Evolutionary conservation across 2,797 vertebrate genomes (phyloP), one percentile per base, ranked within the genome.

Genomic region (Anguilla anguilla): DNA sequence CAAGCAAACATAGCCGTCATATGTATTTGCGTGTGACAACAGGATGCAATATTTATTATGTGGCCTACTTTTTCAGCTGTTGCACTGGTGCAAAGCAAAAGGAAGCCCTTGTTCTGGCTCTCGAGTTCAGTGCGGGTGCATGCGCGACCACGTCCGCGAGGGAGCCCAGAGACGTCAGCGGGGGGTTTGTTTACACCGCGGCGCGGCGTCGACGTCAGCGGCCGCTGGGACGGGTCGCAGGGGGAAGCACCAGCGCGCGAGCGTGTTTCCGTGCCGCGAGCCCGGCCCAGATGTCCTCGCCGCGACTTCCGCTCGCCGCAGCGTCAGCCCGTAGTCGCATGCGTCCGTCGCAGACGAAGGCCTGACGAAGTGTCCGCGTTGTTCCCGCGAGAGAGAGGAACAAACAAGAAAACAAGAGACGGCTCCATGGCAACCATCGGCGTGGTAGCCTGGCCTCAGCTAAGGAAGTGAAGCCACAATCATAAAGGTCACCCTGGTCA

Each of bases 181-280:
- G 46, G 39, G 57, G 83, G 83, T 92, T 93, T 94, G 93, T 95
- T 95, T 94, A 94, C 92, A 95, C 92, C 85, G 81, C 84, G 91
- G 90, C 88, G 19, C 59, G 39, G 28, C 86, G 51, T 43, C 43
- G 25, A 69, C 35, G 51, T 90, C 89, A 22, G 88, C 90, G 35
- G 89, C 93, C 92, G 91, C 91, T 85, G 31, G 49, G 86, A 84
- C 19, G 82, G 53, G 72, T 61, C 35, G 89, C 87, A 31, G 31
- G 94, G 90, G 95, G 94, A 95, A 95, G 83, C 94, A 94, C 95
- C 94, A 79, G 69, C 89, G 90, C 28, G 83, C 49, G 90, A 79
- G 31, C 25, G 17, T 77, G 88, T 92, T 91, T 90, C 92, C 43
- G 88, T 87, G 90, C 43, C 2, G 2, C 17, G 9, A 25, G 31